Evolutionary conservation across 2,797 vertebrate species (phyloP), one percentile per base, ranked within the genome.

Genomic region (Channa striata): DNA sequence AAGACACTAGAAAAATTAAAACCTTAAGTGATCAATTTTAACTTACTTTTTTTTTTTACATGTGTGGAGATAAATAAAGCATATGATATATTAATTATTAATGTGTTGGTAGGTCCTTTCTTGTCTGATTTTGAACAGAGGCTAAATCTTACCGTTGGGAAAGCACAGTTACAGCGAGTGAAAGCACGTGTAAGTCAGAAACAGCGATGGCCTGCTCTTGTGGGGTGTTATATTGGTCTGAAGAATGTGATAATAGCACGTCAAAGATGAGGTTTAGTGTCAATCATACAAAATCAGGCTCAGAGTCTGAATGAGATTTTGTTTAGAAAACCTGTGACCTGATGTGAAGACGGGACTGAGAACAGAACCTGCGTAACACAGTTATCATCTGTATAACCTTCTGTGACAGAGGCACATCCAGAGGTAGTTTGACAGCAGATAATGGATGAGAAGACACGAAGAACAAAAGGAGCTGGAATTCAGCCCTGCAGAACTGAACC

Each of bases 51-150:
- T 16, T 13, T 42, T 42, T 13, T 43, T 23, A 19, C n/a, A 40
- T 46, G 48, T 43, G 13, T 14, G 43, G 20, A 50, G 30, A 39
- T 51, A 47, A 46, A 59, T 21, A 58, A 68, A 48, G 33, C 25
- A 30, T 6, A 30, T 30, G 25, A 30, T 4, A 23, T 4, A 3
- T 16, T 44, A 9, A 37, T 34, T 39, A 14, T 11, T 46, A 20
- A 47, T 33, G 21, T 59, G 42, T 11, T n/a, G 39, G 33, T 16
- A 21, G 16, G 11, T 2, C 21, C 5, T 23, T 44, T 47, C 17
- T 52, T 37, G 8, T 37, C 11, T 37, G 4, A 30, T 30, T 40
- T 40, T 5, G 5, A 5, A 40, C 39, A 40, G 12, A 40, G 8
- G 13, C 44, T 48, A 30, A 30, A 30, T 30, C 4, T 30, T 30